Base-by-base conservation (phyloP, 1,140 invertebrate species). In the Drosophila grimshawi region DNA sequence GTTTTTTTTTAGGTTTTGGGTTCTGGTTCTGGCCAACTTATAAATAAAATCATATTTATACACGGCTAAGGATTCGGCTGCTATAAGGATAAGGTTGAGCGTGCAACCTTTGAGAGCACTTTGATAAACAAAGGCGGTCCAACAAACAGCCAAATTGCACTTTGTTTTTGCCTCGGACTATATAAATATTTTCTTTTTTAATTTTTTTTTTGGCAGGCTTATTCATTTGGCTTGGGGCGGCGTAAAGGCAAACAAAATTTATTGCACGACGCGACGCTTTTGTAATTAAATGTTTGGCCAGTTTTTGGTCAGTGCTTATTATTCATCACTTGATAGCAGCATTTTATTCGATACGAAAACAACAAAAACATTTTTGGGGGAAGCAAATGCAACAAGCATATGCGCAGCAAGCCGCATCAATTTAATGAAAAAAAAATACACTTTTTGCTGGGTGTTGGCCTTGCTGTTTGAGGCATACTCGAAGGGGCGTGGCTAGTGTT, bases 1-100 rank as follows among this genome's bases (percentile, higher is more conserved):
- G 29, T 62, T 61, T 48, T 75, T 43, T 19, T 19, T 19, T 19
- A 19, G 62, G 68, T 53, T 71, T 53, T 52, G 11, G 29, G 61
- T 61, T 55, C 74, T 56, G 60, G 65, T 51, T 72, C 64, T 65
- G 56, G 52, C 79, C 72, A 80, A 83, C 77, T 88, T 89, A 78
- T 89, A 88, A 89, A 89, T 83, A 80, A 83, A 89, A 88, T 89
- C 62, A 88, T 86, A 86, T 86, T 89, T 89, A 88, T 89, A 68
- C 85, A 83, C 72, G 83, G 72, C 68, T 6, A 80, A 89, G 78
- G 80, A 89, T 66, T 43, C 19, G 27, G 32, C 29, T 68, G 64
- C 27, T 39, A 62, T 64, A 88, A 88, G 80, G 83, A 82, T 82
- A 79, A 73, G 85, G 85, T 80, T 89, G 77, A 89, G 74, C 59